Conservation (phyloP, 2,797 vertebrate genomes). For the Dendrocincla fuliginosa region DNA sequence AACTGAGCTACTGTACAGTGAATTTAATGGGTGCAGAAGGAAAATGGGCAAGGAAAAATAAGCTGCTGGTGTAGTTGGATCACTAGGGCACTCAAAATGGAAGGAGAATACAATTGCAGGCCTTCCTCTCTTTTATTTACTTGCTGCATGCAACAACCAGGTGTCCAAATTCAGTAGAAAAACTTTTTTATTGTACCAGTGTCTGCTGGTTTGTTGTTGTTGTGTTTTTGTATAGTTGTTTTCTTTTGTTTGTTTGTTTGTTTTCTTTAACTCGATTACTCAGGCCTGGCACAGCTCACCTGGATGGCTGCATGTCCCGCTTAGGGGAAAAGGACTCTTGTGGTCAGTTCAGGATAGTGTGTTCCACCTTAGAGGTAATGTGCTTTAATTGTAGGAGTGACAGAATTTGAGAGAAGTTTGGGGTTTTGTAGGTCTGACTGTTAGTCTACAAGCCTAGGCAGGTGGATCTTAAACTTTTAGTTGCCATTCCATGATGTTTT, state of each 20-base stretch:
- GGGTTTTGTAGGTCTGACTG: background rate
- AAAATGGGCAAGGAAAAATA: background rate
- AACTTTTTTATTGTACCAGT: background rate
- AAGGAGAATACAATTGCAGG: background rate
- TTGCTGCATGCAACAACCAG: background rate
- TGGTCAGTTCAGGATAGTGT: background rate
- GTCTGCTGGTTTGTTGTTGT: background rate
- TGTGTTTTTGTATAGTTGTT: background rate
- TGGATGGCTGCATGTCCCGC: background rate
- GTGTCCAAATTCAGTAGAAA: background rate
- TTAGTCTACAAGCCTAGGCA: background rate
- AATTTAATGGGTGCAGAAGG: background rate
- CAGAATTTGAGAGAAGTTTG: background rate
- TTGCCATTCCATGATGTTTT: background rate
- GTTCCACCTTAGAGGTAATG: background rate
- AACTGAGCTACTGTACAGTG: background rate
- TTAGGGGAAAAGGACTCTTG: background rate
- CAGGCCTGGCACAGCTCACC: background rate
- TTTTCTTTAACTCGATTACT: background rate
- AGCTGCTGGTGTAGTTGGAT: background rate
- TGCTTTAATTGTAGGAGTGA: background rate
- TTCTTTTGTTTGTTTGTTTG: background rate
- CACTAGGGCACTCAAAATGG: background rate
- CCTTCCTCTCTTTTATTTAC: background rate
- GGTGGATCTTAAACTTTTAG: background rate